Base-by-base conservation (phyloP, 2,888 invertebrate species). In the Candidula unifasciata region DNA sequence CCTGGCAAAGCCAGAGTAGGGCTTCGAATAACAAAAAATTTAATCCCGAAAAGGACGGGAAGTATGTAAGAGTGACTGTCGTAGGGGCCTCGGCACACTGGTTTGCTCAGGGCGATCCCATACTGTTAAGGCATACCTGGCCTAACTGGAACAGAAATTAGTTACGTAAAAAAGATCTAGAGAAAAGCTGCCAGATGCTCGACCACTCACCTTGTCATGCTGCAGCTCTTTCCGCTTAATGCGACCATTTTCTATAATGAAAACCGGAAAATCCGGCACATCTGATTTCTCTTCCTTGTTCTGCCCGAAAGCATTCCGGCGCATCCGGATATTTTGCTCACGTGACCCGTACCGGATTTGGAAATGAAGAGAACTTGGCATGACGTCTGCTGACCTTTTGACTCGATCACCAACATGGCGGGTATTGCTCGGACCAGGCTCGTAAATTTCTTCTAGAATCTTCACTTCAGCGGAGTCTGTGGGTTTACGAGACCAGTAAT, bases 191-290 rank as follows among this genome's bases (percentile, higher is more conserved):
- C 44, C 44, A 37, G 37, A 27, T 18, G 35, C 21, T 35, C n/a
- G 60, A 21, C 10, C 60, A 74, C 37, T 64, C 64, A 80, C 80
- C 37, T 33, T 44, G 6, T 80, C 66, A 21, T 66, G 80, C 37
- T 33, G 27, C 0, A 80, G 21, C 66, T 37, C 44, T 37, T 80
- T 80, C 37, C 80, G 66, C 35, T 68, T 35, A 21, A 80, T 80
- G 13, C 27, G 35, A 13, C 80, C 80, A 30, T 80, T 66, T 35
- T 80, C 80, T 13, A 80, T 80, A 33, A 80, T 68, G 24, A 80
- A 80, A 35, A 80, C 80, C 1, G 80, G 80, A 18, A 80, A 80
- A 52, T 80, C 68, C 66, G 52, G 64, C 13, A 80, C 24, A 30
- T 68, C 68, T 18, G 64, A 66, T 27, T 80, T 80, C 3, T 27